These are phyloP conservation scores for Nomada fucata DNA, from an alignment of 2,888 invertebrate species.

Conservation along the genomic window DNA sequence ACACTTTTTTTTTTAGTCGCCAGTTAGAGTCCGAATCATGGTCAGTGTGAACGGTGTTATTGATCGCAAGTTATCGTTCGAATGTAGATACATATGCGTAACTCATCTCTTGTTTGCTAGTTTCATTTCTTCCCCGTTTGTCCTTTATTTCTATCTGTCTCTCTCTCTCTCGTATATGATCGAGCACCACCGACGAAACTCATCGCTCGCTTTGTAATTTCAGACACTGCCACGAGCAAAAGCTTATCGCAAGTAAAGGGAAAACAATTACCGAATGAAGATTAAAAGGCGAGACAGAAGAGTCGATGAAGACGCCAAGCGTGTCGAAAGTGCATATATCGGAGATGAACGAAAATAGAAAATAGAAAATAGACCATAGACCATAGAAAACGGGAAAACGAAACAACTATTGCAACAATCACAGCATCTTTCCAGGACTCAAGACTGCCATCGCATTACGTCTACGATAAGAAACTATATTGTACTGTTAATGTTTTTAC, in stretches of 20 bases:
- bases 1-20: slow-evolving; percentile 44
- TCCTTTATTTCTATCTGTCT: not conserved
- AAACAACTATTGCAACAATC: slow-evolving; percentile 78
- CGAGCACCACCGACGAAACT: too few relatives aligned
- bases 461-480: slow-evolving; percentile 81
- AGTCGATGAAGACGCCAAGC: slow-evolving; percentile 56
- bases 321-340: slow-evolving; percentile 47
- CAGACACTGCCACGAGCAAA: slow-evolving; percentile 83
- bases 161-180: too few relatives aligned
- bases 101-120: slow-evolving; percentile 1
- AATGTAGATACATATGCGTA: not conserved
- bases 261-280: slow-evolving; percentile 70
- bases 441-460: slow-evolving; percentile 83
- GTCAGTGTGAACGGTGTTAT: slow-evolving; percentile 15
- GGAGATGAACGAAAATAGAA: slow-evolving; percentile 45
- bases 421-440: slow-evolving; percentile 82
- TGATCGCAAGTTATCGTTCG: not conserved
- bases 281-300: slow-evolving; percentile 62
- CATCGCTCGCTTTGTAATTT: slow-evolving; percentile 59
- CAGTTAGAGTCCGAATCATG: slow-evolving; percentile 49
- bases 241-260: slow-evolving; percentile 80
- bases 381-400: slow-evolving; percentile 60
- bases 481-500: slow-evolving; percentile 83
- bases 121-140: not conserved
- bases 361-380: slow-evolving; percentile 34